phyloP scores from a whole-genome alignment of 2,797 vertebrate species.

The Acanthurus leucopareius region DNA sequence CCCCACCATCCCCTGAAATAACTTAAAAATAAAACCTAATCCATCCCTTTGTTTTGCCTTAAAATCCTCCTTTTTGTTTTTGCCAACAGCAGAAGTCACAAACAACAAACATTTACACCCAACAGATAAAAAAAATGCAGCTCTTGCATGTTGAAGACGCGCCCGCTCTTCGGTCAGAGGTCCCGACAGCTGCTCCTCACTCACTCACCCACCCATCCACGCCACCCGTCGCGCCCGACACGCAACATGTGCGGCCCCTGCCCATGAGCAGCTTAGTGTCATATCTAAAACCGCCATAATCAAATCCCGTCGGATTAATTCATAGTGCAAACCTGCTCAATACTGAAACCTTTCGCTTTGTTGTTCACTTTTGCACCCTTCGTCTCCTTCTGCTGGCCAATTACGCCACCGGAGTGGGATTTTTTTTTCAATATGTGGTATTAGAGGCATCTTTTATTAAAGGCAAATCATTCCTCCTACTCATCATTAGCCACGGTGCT shows the following conservation, averaged over 20 bases:
- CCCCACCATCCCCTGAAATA: no score
- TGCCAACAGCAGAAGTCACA: not conserved
- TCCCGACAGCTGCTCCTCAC: conserved; percentile 9
- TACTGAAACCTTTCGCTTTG: conserved; percentile 47
- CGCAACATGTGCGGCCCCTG: conserved; percentile 24
- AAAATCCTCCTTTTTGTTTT: conserved; percentile 19
- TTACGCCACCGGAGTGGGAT: conserved; percentile 46
- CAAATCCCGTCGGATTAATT: conserved; percentile 63
- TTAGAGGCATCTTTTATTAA: conserved; percentile 52
- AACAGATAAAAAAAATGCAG: not conserved
- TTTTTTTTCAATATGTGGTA: conserved; percentile 32
- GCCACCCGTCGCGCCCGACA: conserved; percentile 1
- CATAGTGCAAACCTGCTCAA: conserved; percentile 46
- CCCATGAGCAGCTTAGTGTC: conserved; percentile 64
- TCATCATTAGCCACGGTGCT: conserved; percentile 43
- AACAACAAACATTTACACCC: not conserved
- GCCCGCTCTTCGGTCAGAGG: not conserved
- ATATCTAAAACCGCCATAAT: conserved; percentile 68
- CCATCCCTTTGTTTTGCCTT: not conserved
- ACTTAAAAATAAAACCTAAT: not conserved
- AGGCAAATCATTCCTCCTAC: conserved; percentile 59
- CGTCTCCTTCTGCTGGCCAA: conserved; percentile 33
- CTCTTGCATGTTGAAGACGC: not conserved
- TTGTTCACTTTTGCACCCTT: conserved; percentile 38
- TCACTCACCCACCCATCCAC: not conserved